phyloP scores from a whole-genome alignment of 2,113 vertebrate genomes.

The Gambusia affinis region DNA sequence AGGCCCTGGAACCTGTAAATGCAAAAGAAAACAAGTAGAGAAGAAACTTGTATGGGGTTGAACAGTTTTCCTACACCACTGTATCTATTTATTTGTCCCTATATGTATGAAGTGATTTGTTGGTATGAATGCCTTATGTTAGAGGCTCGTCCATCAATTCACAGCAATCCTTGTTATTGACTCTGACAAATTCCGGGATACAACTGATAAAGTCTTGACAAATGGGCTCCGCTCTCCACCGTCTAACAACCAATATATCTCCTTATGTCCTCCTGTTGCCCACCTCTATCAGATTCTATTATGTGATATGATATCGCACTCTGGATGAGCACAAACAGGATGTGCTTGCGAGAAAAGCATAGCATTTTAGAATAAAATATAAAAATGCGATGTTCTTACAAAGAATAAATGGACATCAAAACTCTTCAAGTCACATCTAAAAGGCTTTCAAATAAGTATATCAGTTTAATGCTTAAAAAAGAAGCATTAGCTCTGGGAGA shows the following conservation, averaged over 20 bases:
- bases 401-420: slow-evolving; percentile 9
- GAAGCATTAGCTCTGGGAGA: neutral
- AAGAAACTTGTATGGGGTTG: neutral
- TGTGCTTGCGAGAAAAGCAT: slow-evolving; percentile 24
- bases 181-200: slow-evolving; percentile 60
- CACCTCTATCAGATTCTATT: slow-evolving; percentile 67
- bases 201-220: slow-evolving; percentile 66
- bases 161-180: slow-evolving; percentile 65
- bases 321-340: slow-evolving; percentile 35
- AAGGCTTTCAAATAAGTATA: neutral
- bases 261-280: slow-evolving; percentile 28
- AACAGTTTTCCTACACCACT: neutral
- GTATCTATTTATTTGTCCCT: neutral
- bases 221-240: slow-evolving; percentile 53
- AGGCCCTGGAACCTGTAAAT: too few species aligned
- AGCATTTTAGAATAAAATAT: slow-evolving; percentile 20
- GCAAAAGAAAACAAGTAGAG: neutral
- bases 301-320: slow-evolving; percentile 66
- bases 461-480: neutral
- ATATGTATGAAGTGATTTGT: neutral
- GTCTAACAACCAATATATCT: slow-evolving; percentile 64
- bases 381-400: neutral
- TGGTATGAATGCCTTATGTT: slow-evolving; percentile 15
- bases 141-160: slow-evolving; percentile 48
- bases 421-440: slow-evolving; percentile 3